Conservation (phyloP, 2,797 vertebrate species). For the Tamandua tetradactyla region DNA sequence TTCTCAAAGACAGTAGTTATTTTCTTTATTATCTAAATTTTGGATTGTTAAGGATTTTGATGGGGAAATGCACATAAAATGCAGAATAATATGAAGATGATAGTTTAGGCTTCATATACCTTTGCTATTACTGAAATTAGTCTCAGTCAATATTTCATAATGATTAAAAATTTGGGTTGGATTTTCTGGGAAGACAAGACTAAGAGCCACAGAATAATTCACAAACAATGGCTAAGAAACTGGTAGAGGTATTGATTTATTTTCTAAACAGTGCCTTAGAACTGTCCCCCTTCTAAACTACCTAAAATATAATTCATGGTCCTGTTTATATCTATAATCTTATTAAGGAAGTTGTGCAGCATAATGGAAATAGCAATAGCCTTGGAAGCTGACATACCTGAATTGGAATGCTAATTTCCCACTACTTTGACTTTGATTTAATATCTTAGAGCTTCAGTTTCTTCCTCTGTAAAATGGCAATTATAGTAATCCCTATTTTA, state of each 20-base stretch:
- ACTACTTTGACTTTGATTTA: neutral
- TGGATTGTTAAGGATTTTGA: neutral
- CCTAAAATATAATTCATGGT: neutral
- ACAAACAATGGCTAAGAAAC: constrained; percentile 52
- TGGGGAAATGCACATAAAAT: neutral
- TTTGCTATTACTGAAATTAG: neutral
- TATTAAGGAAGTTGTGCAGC: neutral
- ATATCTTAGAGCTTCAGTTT: neutral
- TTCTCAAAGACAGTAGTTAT: neutral
- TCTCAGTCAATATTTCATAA: neutral
- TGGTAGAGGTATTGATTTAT: constrained; percentile 30
- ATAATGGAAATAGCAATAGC: neutral
- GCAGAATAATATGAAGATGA: neutral
- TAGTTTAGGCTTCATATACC: neutral
- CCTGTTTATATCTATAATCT: neutral
- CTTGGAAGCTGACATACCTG: neutral
- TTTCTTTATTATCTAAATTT: neutral
- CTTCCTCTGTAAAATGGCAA: neutral
- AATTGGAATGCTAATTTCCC: neutral
- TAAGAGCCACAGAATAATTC: constrained; percentile 55
- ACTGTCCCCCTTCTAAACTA: neutral
- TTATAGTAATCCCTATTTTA: neutral
- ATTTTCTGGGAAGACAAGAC: constrained; percentile 41
- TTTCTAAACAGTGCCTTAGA: neutral
- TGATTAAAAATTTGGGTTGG: neutral